Base-by-base conservation (phyloP, 2,888 invertebrate genomes). In the Acanthosepion pharaonis region DNA sequence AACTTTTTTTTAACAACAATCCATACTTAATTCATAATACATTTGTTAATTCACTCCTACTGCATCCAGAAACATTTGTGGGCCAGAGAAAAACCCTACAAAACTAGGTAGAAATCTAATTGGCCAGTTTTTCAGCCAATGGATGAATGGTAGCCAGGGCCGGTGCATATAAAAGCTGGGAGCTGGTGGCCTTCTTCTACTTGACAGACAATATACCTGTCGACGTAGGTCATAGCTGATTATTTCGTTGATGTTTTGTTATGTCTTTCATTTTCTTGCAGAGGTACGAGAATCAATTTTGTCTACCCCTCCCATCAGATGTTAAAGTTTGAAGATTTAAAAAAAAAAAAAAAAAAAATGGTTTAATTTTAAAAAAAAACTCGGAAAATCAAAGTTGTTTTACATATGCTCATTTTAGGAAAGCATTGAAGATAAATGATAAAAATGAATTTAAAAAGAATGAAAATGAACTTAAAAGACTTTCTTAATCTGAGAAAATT, bases 221-320 rank as follows among this genome's bases (percentile, higher is more conserved):
- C 93, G n/a, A 49, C 53, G 15, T 93, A 93, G 49, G 93, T 93
- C n/a, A 93, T 93, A 93, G 93, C 48, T 53, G 93, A 33, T 93
- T 93, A 93, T 93, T n/a, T 93, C n/a, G 93, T 78, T 93, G 48
- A 93, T 93, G 93, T 93, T 93, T 93, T 93, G 93, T 93, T 53
- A 93, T 49, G 93, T 93, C 93, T 93, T 93, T 93, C 93, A 93
- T 93, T 93, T 93, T 93, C 93, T 93, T 93, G 93, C 93, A 93
- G 93, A 93, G 53, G 93, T 93, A 93, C 93, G 53, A 78, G n/a
- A 78, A 93, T 53, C 93, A 53, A 49, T 53, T 93, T 93, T 93
- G 93, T 93, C 93, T 93, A 93, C 93, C n/a, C 78, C 78, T 78
- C 78, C 78, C 78, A 78, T 78, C 78, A 78, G 78, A 78, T 78